A percentile compares a stretch with the other conserved stretches of the same genome.
Evolutionary conservation across 2,113 vertebrate genomes (phyloP).

Genomic region (Condylura cristata): DNA sequence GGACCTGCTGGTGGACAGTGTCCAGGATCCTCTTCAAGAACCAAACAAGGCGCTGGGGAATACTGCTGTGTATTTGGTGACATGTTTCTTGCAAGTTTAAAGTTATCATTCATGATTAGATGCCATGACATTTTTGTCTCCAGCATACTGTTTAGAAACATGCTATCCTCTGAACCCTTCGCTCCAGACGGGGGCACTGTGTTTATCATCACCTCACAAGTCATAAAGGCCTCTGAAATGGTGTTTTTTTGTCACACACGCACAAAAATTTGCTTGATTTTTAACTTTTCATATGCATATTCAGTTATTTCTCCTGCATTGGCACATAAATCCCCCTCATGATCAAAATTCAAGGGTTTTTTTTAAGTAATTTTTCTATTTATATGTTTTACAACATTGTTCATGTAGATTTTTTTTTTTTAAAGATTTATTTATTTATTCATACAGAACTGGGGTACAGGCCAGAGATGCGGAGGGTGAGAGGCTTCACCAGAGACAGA

Average conservation of each 20-base stretch:
- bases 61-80: background rate
- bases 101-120: background rate
- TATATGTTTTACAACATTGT: too few relatives aligned
- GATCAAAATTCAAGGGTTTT: background rate
- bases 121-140: background rate
- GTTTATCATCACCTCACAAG: constrained; percentile 16
- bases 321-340: background rate
- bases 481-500: too few relatives aligned
- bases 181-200: background rate
- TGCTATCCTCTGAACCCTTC: background rate
- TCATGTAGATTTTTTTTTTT: too few relatives aligned
- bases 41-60: background rate
- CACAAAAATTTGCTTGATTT: too few relatives aligned
- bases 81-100: background rate
- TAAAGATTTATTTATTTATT: too few relatives aligned
- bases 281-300: background rate
- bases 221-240: background rate
- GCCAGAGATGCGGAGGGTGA: too few relatives aligned
- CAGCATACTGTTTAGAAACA: background rate
- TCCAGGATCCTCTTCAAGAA: background rate
- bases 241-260: too few relatives aligned
- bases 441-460: too few relatives aligned
- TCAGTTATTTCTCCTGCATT: background rate
- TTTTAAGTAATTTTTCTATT: too few relatives aligned
- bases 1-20: background rate